Conservation (phyloP, 2,797 vertebrate species). For the Linurgus olivaceus region DNA sequence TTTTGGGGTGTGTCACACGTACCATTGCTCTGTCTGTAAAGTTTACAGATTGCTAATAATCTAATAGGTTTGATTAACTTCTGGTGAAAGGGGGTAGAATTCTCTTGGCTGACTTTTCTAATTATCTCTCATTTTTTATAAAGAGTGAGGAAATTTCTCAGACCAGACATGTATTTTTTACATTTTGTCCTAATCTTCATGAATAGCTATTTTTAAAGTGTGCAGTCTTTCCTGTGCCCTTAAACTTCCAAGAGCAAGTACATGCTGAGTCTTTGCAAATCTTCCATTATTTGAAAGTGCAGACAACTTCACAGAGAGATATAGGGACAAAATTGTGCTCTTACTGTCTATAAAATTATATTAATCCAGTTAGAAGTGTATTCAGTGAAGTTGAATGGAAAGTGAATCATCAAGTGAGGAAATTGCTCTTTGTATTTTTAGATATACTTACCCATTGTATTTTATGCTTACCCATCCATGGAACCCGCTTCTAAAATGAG, state of each 20-base stretch:
- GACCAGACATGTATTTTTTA: neutral
- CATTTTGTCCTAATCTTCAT: neutral
- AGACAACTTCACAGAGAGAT: neutral
- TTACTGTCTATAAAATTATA: neutral
- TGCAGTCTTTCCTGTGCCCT: neutral
- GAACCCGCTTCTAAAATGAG: neutral
- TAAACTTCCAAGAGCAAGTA: neutral
- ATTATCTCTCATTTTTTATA: neutral
- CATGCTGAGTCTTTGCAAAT: neutral
- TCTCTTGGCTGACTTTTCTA: neutral
- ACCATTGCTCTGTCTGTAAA: neutral
- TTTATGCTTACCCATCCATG: neutral
- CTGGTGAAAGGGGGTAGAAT: neutral
- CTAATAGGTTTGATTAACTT: neutral
- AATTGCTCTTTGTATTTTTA: neutral
- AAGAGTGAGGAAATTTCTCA: neutral
- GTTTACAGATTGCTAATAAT: neutral
- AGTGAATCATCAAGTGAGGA: neutral
- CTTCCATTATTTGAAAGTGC: neutral
- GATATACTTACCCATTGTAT: neutral
- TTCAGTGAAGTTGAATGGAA: neutral
- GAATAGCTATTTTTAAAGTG: neutral
- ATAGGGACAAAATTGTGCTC: neutral
- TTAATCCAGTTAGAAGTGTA: neutral
- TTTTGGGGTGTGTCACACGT: neutral